Evolutionary conservation across 2,113 vertebrate genomes (phyloP).

Genomic region (Lepus europaeus): DNA sequence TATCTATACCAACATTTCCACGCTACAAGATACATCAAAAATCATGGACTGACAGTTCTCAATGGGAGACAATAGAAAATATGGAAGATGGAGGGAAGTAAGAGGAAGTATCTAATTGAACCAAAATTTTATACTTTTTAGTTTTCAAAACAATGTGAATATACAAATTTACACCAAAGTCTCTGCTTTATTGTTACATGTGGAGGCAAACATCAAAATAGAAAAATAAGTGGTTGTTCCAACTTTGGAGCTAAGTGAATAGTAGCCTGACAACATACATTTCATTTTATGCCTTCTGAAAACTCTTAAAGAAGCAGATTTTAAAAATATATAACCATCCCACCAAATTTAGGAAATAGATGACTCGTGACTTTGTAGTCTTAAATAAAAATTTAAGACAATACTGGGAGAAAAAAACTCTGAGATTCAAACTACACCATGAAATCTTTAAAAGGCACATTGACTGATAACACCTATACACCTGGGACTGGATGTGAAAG

Average conservation of each 20-base stretch:
- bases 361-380: neutral
- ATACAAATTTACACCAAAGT: neutral
- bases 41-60: neutral
- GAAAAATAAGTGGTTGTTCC: neutral
- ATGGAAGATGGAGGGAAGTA: neutral
- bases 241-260: neutral
- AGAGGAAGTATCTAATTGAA: neutral
- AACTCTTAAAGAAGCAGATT: neutral
- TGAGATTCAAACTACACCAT: neutral
- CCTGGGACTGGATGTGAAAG: slow-evolving; percentile 8
- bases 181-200: slow-evolving; percentile 10
- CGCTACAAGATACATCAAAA: neutral
- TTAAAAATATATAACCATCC: neutral
- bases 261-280: neutral
- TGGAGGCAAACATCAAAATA: neutral
- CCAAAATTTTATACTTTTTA: neutral
- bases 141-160: neutral
- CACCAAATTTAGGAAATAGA: neutral
- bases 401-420: too few relatives aligned
- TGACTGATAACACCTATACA: neutral
- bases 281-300: slow-evolving; percentile 43
- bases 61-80: neutral
- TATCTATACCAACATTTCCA: neutral
- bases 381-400: neutral
- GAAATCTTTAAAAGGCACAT: neutral